phyloP scores from a whole-genome alignment of 2,888 invertebrate species.

The Baronia brevicornis region DNA sequence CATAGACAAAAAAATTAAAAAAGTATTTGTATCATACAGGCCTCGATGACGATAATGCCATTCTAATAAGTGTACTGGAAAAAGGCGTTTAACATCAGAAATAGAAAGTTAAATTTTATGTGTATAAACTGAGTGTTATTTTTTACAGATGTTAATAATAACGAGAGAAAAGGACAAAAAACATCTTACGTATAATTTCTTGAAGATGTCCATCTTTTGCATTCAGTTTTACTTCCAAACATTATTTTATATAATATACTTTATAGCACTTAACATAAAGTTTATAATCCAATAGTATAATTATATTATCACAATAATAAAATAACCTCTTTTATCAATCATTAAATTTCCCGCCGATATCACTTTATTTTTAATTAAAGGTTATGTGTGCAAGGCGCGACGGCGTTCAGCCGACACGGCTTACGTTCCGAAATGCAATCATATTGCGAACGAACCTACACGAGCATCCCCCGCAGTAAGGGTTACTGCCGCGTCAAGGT shows the following conservation, averaged over 20 bases:
- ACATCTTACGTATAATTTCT: constrained; percentile 22
- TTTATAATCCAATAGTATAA: too few relatives aligned
- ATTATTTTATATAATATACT: constrained; percentile 33
- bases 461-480: constrained; percentile 45
- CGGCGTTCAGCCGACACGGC: constrained; percentile 27
- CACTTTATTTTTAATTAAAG: constrained; percentile 12
- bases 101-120: too few relatives aligned
- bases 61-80: too few relatives aligned
- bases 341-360: constrained; percentile 15
- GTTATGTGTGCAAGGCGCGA: constrained; percentile 6
- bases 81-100: too few relatives aligned
- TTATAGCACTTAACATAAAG: constrained; percentile 15
- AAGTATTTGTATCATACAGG: too few relatives aligned
- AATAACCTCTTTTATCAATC: too few relatives aligned
- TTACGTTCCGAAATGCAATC: constrained; percentile 47
- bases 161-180: neutral
- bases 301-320: too few relatives aligned
- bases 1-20: too few relatives aligned
- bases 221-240: constrained; percentile 77
- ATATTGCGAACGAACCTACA: constrained; percentile 36
- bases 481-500: constrained; percentile 66
- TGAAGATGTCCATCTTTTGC: constrained; percentile 72
- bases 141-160: neutral
- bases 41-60: too few relatives aligned
- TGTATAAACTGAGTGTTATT: too few relatives aligned